Evolutionary conservation across 2,888 invertebrate species (phyloP).

Genomic region (Anticlea derivata): DNA sequence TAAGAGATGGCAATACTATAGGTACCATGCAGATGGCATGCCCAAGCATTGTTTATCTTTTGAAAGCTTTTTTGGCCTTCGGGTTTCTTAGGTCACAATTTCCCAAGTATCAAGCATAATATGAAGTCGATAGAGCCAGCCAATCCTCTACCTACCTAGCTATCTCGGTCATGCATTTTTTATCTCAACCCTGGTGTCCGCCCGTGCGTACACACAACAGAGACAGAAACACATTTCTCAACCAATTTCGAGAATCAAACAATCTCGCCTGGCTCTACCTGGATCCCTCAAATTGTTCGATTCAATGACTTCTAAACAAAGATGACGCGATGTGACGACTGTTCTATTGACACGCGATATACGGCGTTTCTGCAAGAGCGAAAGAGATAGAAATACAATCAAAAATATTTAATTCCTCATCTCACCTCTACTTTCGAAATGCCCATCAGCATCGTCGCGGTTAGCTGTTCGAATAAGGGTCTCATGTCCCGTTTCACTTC

Average conservation of each 20-base stretch:
- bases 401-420: conserved; percentile 66
- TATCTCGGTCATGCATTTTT: conserved; percentile 47
- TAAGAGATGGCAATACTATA: too few relatives aligned
- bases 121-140: background rate
- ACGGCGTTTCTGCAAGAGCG: conserved; percentile 48
- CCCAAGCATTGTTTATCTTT: too few relatives aligned
- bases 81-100: too few relatives aligned
- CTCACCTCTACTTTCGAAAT: conserved; percentile 85
- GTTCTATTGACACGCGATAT: conserved; percentile 52
- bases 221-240: conserved; percentile 73
- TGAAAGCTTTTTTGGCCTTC: too few relatives aligned
- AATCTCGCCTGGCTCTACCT: conserved; percentile 52
- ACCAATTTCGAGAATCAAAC: conserved; percentile 64
- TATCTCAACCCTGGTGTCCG: conserved; percentile 46
- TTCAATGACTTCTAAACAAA: conserved; percentile 75
- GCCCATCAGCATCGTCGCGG: conserved; percentile 86
- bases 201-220: conserved; percentile 48
- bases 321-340: conserved; percentile 71
- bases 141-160: conserved; percentile 26
- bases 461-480: conserved; percentile 85
- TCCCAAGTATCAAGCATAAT: too few relatives aligned
- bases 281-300: conserved; percentile 53
- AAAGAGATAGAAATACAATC: conserved; percentile 71
- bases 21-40: too few relatives aligned
- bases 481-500: conserved; percentile 86